These are phyloP conservation scores for Podargus strigoides DNA, from an alignment of 2,797 vertebrate genomes.

Conservation along the genomic window DNA sequence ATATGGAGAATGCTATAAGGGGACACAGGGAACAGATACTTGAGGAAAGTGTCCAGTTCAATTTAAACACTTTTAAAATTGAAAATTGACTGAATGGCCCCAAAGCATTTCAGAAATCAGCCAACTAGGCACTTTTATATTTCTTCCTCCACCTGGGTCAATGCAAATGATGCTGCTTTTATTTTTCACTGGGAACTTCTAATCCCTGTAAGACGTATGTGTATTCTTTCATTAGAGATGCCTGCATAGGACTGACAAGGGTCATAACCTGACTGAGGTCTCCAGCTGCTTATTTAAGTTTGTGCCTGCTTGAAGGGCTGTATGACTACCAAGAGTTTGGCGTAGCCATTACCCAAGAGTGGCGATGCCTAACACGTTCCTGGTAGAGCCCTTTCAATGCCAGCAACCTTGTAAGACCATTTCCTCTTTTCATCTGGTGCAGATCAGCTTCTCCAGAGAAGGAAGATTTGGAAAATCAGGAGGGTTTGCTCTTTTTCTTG, in stretches of 20 bases:
- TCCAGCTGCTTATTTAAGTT: background rate
- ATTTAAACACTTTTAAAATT: background rate
- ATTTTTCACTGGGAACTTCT: background rate
- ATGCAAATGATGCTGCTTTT: background rate
- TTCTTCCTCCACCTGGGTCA: background rate
- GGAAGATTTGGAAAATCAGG: background rate
- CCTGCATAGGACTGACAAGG: background rate
- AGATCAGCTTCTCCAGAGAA: background rate
- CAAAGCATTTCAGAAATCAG: background rate
- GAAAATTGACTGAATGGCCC: background rate
- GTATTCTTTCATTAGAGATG: background rate
- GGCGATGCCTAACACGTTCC: background rate
- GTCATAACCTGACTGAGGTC: background rate
- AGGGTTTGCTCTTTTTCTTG: background rate
- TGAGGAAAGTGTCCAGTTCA: background rate
- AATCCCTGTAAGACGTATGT: background rate
- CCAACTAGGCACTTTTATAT: background rate
- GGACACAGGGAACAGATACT: background rate
- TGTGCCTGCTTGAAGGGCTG: background rate
- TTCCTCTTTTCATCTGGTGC: background rate
- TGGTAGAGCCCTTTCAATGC: background rate
- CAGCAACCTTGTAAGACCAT: background rate
- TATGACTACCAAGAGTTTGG: background rate
- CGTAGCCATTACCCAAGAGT: background rate
- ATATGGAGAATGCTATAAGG: background rate